Evolutionary conservation across 2,888 invertebrate species (phyloP).

Genomic region (Cerastoderma edule): DNA sequence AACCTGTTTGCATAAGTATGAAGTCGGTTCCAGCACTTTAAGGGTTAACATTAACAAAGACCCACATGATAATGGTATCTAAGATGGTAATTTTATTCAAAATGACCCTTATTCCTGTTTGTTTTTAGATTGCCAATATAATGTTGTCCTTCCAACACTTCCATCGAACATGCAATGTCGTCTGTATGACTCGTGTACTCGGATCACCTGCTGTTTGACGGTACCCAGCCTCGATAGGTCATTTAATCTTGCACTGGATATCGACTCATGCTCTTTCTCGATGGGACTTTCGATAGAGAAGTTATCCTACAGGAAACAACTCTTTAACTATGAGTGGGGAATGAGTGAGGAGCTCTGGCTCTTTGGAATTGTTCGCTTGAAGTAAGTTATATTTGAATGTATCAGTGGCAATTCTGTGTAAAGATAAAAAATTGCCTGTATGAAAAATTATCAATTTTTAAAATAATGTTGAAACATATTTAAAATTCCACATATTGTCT

Average conservation of each 20-base stretch:
- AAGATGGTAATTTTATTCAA: too few species aligned
- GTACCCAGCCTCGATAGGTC: slow-evolving; percentile 20
- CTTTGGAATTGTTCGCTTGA: slow-evolving; percentile 33
- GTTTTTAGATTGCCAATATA: slow-evolving; percentile 33
- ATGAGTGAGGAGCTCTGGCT: slow-evolving; percentile 42
- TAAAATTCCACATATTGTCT: too few species aligned
- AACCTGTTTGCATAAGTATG: too few species aligned
- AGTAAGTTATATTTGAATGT: slow-evolving; percentile 32
- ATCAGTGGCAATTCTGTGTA: too few species aligned
- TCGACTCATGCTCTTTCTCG: slow-evolving; percentile 57
- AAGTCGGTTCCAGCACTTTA: too few species aligned
- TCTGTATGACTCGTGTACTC: slow-evolving; percentile 52
- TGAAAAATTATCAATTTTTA: too few species aligned
- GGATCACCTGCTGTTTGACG: slow-evolving; percentile 59
- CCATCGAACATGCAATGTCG: slow-evolving; percentile 49
- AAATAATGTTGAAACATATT: too few species aligned
- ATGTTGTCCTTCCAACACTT: slow-evolving; percentile 40
- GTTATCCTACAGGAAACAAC: slow-evolving; percentile 40
- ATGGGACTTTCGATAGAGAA: slow-evolving; percentile 57
- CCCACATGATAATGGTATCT: too few species aligned
- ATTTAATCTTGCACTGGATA: slow-evolving; percentile 26
- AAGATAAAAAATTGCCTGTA: too few species aligned
- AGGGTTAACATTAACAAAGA: too few species aligned
- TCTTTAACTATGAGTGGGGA: slow-evolving; percentile 52
- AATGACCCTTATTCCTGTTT: not conserved